Conservation (phyloP, 2,797 vertebrate species). For the Mus caroli region DNA sequence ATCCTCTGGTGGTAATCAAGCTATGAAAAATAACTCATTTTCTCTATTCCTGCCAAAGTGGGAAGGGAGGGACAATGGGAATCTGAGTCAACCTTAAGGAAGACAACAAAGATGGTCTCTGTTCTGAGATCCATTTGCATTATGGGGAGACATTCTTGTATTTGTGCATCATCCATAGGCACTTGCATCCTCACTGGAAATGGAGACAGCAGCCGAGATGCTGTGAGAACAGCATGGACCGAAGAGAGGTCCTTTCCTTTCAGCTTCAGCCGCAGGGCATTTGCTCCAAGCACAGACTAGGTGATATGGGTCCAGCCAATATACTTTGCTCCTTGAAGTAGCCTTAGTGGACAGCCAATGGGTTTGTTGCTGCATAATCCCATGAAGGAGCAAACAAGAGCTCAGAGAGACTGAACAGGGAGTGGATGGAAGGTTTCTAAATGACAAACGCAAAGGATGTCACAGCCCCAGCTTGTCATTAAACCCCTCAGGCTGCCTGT, state of each 20-base stretch:
- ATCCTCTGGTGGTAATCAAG: not conserved
- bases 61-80: not conserved
- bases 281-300: not conserved
- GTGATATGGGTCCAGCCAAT: not conserved
- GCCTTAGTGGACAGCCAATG: not conserved
- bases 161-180: accelerated
- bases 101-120: not conserved
- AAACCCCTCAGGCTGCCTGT: not conserved
- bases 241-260: not conserved
- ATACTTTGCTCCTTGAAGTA: not conserved
- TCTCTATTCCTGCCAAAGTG: not conserved
- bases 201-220: not conserved
- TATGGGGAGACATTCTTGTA: not conserved
- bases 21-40: not conserved
- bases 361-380: not conserved
- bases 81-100: not conserved
- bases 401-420: not conserved
- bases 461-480: not conserved
- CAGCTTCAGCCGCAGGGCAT: not conserved
- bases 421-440: accelerated
- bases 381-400: not conserved
- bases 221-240: not conserved
- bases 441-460: not conserved
- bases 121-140: not conserved
- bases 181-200: not conserved